phyloP scores from a whole-genome alignment of 2,113 vertebrate species.

The Neotoma lepida region DNA sequence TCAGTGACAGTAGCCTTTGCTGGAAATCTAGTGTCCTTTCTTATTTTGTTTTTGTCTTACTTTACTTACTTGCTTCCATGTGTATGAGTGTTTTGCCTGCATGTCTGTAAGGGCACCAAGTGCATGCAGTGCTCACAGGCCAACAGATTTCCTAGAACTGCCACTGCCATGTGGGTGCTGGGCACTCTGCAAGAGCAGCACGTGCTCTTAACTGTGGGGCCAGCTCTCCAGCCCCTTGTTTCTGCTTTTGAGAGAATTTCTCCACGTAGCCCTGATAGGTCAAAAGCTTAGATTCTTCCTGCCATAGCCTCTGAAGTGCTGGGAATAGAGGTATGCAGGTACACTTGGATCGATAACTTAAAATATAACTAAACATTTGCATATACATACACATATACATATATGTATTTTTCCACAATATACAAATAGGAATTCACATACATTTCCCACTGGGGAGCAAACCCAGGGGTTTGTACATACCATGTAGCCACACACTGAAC shows the following conservation, averaged over 20 bases:
- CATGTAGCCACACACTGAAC: neutral
- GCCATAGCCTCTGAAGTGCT: neutral
- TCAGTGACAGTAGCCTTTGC: neutral
- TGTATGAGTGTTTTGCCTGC: neutral
- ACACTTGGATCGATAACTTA: neutral
- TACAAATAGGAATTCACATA: neutral
- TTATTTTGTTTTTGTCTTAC: neutral
- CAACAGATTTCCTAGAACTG: neutral
- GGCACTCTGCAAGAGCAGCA: neutral
- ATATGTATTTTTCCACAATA: neutral
- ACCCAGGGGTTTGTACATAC: neutral
- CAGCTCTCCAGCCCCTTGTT: neutral
- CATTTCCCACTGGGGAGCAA: neutral
- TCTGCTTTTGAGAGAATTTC: neutral
- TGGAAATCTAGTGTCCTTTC: neutral
- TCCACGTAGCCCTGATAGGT: neutral
- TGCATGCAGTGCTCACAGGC: too few relatives aligned
- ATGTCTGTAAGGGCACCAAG: neutral
- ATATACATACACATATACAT: neutral
- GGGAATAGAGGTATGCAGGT: neutral
- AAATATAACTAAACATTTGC: neutral
- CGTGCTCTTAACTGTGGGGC: neutral
- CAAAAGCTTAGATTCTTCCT: neutral
- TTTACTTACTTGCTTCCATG: neutral
- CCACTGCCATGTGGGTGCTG: rapidly evolving